These are phyloP conservation scores for Dione juno DNA, from an alignment of 2,888 invertebrate species.

Conservation along the genomic window DNA sequence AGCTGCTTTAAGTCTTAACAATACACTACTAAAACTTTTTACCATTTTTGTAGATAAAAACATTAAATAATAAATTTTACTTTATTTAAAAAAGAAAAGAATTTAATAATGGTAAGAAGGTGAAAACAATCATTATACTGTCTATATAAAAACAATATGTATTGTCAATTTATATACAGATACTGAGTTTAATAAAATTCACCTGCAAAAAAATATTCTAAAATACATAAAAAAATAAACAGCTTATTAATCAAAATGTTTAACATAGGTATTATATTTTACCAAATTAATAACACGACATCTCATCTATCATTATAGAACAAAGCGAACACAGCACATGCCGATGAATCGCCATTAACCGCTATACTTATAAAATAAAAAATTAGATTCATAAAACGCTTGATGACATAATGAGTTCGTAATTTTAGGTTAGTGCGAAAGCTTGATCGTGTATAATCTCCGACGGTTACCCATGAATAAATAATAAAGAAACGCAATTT, in stretches of 20 bases:
- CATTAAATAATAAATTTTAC: too few species aligned
- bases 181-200: too few species aligned
- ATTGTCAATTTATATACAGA: too few species aligned
- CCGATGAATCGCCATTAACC: constrained; percentile 51
- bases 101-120: too few species aligned
- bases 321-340: constrained; percentile 53
- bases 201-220: too few species aligned
- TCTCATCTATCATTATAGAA: constrained; percentile 8
- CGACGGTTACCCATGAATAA: constrained; percentile 75
- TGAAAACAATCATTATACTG: too few species aligned
- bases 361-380: constrained; percentile 58
- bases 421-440: constrained; percentile 75
- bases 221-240: background rate
- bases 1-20: too few species aligned
- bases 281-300: background rate
- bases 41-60: too few species aligned
- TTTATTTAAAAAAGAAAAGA: too few species aligned
- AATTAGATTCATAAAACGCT: constrained; percentile 76
- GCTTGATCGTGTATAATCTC: constrained; percentile 67
- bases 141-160: too few species aligned
- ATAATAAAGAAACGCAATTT: constrained; percentile 79
- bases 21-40: too few species aligned
- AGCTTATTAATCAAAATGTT: background rate
- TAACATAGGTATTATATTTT: background rate
- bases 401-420: constrained; percentile 81